A percentile compares a stretch with the other conserved stretches of the same genome.
Conservation (phyloP, 2,888 invertebrate species). For the Tiphia femorata region DNA sequence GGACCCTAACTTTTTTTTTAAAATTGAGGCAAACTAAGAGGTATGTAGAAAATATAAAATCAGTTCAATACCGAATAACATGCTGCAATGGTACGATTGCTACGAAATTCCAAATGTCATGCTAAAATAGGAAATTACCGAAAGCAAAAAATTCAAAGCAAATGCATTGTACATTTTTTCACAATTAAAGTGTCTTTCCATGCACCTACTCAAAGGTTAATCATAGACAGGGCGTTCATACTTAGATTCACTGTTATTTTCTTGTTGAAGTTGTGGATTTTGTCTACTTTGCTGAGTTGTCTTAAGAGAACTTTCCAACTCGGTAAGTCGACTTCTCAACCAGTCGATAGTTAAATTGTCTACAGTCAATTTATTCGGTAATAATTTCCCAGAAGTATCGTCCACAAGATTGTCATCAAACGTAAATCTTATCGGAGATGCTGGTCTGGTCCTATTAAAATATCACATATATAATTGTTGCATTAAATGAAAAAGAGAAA, state of each 20-base stretch:
- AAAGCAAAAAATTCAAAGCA: too few relatives aligned
- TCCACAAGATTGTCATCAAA: slow-evolving; percentile 91
- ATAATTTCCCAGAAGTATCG: slow-evolving; percentile 88
- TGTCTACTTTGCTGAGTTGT: slow-evolving; percentile 78
- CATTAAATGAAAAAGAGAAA: neutral
- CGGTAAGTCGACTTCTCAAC: slow-evolving; percentile 83
- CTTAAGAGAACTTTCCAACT: slow-evolving; percentile 84
- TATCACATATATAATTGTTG: slow-evolving; percentile 3
- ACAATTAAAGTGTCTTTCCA: too few relatives aligned
- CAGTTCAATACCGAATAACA: slow-evolving; percentile 6
- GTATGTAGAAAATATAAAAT: neutral
- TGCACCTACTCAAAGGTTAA: too few relatives aligned
- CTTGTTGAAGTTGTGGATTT: slow-evolving; percentile 44
- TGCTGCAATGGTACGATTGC: too few relatives aligned
- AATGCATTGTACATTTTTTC: too few relatives aligned
- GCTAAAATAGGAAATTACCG: neutral
- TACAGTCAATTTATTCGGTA: slow-evolving; percentile 89
- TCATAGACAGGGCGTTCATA: too few relatives aligned
- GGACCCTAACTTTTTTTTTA: too few relatives aligned
- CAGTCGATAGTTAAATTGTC: slow-evolving; percentile 94
- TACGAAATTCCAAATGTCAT: too few relatives aligned
- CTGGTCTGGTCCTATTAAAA: slow-evolving; percentile 79
- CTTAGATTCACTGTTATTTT: slow-evolving; percentile 61
- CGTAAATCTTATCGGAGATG: slow-evolving; percentile 82
- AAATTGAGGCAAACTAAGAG: too few relatives aligned